Evolutionary conservation across 2,113 vertebrate genomes (phyloP), one percentile per base, ranked within the genome.

Genomic region (Psittacula cyanocephala): DNA sequence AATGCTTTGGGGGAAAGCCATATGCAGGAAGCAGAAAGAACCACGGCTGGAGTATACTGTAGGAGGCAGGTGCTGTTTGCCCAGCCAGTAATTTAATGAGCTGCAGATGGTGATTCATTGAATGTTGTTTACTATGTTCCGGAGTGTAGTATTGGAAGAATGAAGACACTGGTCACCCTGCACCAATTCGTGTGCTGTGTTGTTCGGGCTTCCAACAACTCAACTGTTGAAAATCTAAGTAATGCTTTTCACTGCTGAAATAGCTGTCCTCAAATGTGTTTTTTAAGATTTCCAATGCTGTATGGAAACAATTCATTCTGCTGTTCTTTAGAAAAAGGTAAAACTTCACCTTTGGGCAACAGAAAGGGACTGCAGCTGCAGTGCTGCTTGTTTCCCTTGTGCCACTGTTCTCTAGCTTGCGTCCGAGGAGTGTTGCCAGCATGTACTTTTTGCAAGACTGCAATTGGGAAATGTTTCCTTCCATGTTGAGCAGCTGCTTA

Each of bases 1-100:
- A 59, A 29, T 11, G 16, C 18, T 75, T 28, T 49, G n/a, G 14
- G 33, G 37, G 3, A 13, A 60, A 71, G 19, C 25, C 12, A 15
- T 9, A 5, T 12, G 15, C 43, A 35, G 53, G 72, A 79, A 94
- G 72, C 57, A 35, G 57, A 59, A 59, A 59, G 57, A 59, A 24
- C 33, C 57, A 35, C 6, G 22, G n/a, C 33, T 35, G 57, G 57
- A 35, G 57, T 59, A 35, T 59, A 59, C 4, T 1, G 1, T 43
- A 85, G 69, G 44, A 93, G 49, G 78, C 78, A 88, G 70, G 33
- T 89, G 74, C 49, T 69, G 39, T 46, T 68, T 84, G 69, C 64
- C 49, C n/a, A 60, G 29, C 60, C 33, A 41, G 64, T 82, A 74
- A 43, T 50, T 82, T 82, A 70, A 31, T 22, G 55, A 88, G 57